Evolutionary conservation across 2,797 vertebrate genomes (phyloP), one percentile per base, ranked within the genome.

Genomic region (Euthynnus affinis): DNA sequence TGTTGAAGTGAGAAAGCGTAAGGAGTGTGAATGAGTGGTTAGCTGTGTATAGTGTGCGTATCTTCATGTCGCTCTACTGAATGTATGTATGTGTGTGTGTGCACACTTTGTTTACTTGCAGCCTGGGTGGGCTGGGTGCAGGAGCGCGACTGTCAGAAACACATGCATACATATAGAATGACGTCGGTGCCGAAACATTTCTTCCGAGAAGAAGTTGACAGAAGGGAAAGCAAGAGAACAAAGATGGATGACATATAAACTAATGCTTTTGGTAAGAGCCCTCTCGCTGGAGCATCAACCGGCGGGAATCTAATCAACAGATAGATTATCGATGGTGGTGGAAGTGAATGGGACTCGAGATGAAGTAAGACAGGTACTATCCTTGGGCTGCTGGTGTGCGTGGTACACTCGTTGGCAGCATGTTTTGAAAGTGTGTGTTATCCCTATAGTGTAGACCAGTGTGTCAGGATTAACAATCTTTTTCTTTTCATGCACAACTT

Each of bases 51-150:
- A 22, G 48, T 23, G 13, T 56, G 66, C 75, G 70, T 55, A 25
- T 81, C 32, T 73, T 60, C 22, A 48, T 56, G 34, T 61, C 37
- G 42, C 14, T 46, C 55, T 55, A 14, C 57, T 72, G 74, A 63
- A 46, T 72, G 58, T 40, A n/a, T n/a, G 72, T 29, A 6, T 66
- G 58, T 66, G 52, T 57, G 4, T 44, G 57, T 49, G 62, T 12
- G 27, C 63, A 71, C 18, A 46, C 51, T 48, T 74, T 87, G 84
- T 84, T 83, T 82, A 67, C 72, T 48, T 25, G 74, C 78, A 32
- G 72, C 78, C 52, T 90, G 83, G 86, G 81, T 90, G 88, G 85
- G 80, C 84, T 58, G 22, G 9, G 70, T 80, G 71, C 51, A 61
- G 74, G 58, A 85, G 59, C 51, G 27, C 68, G 49, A 63, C 70